Evolutionary conservation across 2,888 invertebrate species (phyloP).

Genomic region (Unio pictorum): DNA sequence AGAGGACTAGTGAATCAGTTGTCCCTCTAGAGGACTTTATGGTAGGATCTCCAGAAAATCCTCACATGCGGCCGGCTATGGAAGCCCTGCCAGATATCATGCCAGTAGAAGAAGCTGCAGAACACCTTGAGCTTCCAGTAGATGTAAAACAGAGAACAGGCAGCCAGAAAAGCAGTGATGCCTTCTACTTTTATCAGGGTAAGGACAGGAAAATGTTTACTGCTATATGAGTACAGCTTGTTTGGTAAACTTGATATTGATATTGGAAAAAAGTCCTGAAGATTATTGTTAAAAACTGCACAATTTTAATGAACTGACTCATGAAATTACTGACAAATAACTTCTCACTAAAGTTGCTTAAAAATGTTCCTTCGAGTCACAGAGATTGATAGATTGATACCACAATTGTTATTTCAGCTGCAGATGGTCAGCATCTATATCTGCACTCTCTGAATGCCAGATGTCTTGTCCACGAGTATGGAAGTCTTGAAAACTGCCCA

Average conservation of each 20-base stretch:
- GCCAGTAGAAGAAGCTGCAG: conserved; percentile 69
- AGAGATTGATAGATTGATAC: no score
- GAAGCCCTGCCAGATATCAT: conserved; percentile 34
- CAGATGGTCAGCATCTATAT: conserved; percentile 93
- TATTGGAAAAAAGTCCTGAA: no score
- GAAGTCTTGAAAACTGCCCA: conserved; percentile 86
- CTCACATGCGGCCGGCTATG: conserved; percentile 15
- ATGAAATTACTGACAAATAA: no score
- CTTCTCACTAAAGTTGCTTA: no score
- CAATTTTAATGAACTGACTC: no score
- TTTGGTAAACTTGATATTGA: no score
- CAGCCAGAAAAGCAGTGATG: conserved; percentile 21
- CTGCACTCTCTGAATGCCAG: conserved; percentile 91
- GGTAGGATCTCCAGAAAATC: conserved; percentile 27
- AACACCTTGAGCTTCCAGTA: conserved; percentile 68
- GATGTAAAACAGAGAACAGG: conserved; percentile 19
- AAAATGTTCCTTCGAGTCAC: no score
- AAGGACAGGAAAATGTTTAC: conserved; percentile 37
- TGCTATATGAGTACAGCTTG: no score
- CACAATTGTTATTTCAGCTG: conserved; percentile 75
- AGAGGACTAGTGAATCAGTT: background rate
- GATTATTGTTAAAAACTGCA: no score
- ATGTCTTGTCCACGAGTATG: conserved; percentile 90
- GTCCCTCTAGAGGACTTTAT: conserved; percentile 1
- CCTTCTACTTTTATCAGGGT: conserved; percentile 89